Percentiles rank a stretch among this genome's conserved stretches.
Evolutionary conservation across 2,797 vertebrate genomes (phyloP).

Genomic region (Paguma larvata): DNA sequence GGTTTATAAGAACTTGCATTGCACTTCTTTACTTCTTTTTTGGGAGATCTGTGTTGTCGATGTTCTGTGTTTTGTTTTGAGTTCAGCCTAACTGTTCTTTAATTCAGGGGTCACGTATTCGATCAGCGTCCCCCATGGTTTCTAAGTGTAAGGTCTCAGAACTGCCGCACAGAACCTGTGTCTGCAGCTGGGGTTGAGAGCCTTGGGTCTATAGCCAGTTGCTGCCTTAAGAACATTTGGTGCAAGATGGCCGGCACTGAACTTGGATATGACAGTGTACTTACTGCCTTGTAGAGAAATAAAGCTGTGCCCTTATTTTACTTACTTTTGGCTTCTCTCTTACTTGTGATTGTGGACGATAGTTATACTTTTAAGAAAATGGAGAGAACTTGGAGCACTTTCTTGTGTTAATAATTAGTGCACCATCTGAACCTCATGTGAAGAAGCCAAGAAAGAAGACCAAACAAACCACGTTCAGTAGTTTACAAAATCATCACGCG

Average conservation of each 20-base stretch:
- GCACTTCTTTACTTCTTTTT: conserved; percentile 92
- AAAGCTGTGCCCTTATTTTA: conserved; percentile 94
- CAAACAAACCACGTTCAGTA: neutral
- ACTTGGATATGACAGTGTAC: conserved; percentile 92
- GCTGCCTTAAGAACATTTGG: conserved; percentile 92
- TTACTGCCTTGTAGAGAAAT: conserved; percentile 98
- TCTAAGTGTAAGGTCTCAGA: conserved; percentile 81
- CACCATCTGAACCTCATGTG: neutral
- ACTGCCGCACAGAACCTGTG: conserved; percentile 84
- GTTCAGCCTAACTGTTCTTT: conserved; percentile 83
- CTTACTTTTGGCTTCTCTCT: conserved; percentile 78
- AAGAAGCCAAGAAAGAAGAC: conserved; percentile 16
- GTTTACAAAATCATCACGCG: conserved; percentile 17
- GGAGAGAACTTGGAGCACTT: neutral
- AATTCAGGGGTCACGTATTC: conserved; percentile 77
- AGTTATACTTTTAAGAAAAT: neutral
- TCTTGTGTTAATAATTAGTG: neutral
- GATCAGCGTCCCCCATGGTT: conserved; percentile 73
- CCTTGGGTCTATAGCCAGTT: conserved; percentile 87
- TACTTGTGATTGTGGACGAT: conserved; percentile 52
- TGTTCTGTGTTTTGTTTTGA: conserved; percentile 87
- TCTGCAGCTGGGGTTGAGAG: conserved; percentile 83
- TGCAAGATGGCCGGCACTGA: conserved; percentile 90
- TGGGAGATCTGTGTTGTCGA: conserved; percentile 91
- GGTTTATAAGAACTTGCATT: conserved; percentile 90